Percentiles rank a stretch among this genome's conserved stretches.
These are phyloP conservation scores for Heterohyrax brucei DNA, from an alignment of 2,797 vertebrate species.

Conservation along the genomic window DNA sequence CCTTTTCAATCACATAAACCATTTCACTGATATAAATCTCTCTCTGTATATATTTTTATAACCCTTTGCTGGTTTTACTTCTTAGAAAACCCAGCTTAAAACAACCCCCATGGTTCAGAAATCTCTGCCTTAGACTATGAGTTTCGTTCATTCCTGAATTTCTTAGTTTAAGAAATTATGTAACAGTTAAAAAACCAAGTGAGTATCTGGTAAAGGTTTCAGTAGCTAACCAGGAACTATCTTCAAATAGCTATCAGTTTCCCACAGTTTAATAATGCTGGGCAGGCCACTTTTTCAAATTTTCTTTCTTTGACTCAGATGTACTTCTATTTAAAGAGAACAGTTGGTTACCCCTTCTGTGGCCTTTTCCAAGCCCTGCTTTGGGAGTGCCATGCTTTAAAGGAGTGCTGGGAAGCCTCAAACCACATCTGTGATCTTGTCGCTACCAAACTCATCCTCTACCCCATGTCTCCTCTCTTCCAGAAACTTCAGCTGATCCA, in stretches of 20 bases:
- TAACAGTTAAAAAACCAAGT: background rate
- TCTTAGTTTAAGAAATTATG: background rate
- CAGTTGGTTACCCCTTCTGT: background rate
- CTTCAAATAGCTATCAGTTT: background rate
- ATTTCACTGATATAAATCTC: too few relatives aligned
- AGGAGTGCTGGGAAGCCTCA: background rate
- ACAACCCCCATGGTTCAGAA: background rate
- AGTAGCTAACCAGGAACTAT: background rate
- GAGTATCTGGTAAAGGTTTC: too few relatives aligned
- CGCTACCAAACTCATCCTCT: fast-evolving
- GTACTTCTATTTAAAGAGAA: background rate
- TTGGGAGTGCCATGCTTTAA: background rate
- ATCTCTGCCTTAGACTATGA: background rate
- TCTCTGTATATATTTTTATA: too few relatives aligned
- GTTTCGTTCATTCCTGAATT: slow-evolving; percentile 13
- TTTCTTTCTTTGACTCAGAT: background rate
- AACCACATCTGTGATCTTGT: background rate
- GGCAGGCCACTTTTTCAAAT: background rate
- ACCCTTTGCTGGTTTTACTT: too few relatives aligned
- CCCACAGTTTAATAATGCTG: background rate
- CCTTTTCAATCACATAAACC: too few relatives aligned
- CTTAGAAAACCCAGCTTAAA: too few relatives aligned
- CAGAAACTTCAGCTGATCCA: background rate
- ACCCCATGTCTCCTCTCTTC: background rate
- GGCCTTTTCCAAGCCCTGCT: background rate